phyloP scores from a whole-genome alignment of 1,140 invertebrate genomes.

The Adoxophyes honmai region DNA sequence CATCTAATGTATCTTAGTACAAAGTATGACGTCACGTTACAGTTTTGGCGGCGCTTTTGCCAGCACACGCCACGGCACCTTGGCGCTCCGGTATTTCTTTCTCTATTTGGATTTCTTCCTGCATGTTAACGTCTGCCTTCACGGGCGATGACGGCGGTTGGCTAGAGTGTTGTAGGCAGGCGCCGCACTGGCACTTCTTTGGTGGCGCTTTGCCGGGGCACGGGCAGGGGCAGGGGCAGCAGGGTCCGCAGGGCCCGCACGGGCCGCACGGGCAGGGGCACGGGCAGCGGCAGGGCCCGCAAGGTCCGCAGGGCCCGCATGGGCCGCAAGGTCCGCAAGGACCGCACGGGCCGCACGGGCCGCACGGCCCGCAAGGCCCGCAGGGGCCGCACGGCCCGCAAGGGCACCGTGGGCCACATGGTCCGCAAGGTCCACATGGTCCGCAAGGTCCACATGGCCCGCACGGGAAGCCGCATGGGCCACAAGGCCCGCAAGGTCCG shows the following conservation, averaged over 20 bases:
- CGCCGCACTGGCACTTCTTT: too few relatives aligned
- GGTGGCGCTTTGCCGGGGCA: background rate
- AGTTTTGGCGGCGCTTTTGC: too few relatives aligned
- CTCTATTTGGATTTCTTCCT: too few relatives aligned
- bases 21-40: too few relatives aligned
- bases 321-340: conserved; percentile 73
- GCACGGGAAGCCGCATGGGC: conserved; percentile 81
- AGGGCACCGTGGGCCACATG: background rate
- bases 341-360: conserved; percentile 78
- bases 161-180: too few relatives aligned
- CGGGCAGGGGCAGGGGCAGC: conserved; percentile 11
- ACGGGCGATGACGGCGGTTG: too few relatives aligned
- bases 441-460: conserved; percentile 41
- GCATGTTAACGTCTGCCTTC: too few relatives aligned
- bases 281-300: conserved; percentile 19
- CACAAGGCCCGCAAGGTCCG: conserved; percentile 78
- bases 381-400: background rate
- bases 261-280: conserved; percentile 26
- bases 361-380: conserved; percentile 75
- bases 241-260: conserved; percentile 23
- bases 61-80: too few relatives aligned
- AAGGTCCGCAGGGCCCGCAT: conserved; percentile 26
- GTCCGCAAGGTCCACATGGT: conserved; percentile 31
- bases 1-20: too few relatives aligned
- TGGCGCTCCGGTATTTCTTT: too few relatives aligned